phyloP scores from a whole-genome alignment of 2,113 vertebrate genomes.

The Eclectus roratus region DNA sequence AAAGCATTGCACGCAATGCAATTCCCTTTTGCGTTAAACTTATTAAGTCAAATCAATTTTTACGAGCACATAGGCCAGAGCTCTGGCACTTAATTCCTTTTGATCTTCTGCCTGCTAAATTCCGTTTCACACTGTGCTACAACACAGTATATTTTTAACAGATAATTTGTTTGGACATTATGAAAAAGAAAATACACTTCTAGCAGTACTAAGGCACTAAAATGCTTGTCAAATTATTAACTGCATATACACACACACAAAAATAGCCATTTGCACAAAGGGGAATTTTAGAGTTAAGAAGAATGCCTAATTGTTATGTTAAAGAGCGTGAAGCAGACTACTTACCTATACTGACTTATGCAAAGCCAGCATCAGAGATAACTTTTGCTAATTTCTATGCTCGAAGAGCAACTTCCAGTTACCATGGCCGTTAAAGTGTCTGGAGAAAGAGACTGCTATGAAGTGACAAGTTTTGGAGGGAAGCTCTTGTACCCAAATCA shows the following conservation, averaged over 20 bases:
- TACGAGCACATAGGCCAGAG: neutral
- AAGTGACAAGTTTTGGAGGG: neutral
- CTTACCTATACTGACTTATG: neutral
- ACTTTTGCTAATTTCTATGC: neutral
- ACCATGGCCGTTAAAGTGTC: neutral
- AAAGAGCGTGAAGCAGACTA: neutral
- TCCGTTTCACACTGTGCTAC: conserved; percentile 45
- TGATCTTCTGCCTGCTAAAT: conserved; percentile 46
- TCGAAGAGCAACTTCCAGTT: neutral
- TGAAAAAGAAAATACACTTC: conserved; percentile 49
- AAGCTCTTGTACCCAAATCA: neutral
- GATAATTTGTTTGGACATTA: conserved; percentile 63
- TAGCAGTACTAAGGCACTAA: neutral
- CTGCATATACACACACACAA: neutral
- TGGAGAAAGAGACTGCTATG: neutral
- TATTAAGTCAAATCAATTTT: conserved; percentile 72
- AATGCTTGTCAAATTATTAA: neutral
- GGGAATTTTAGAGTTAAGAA: neutral
- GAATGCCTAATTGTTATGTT: neutral
- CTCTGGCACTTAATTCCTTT: conserved; percentile 60
- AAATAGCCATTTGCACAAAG: neutral
- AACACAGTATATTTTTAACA: conserved; percentile 59
- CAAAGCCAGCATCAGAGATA: neutral
- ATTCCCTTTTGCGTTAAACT: conserved; percentile 53
- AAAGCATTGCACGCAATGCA: conserved; percentile 19